Evolutionary conservation across 2,113 vertebrate species (phyloP).

Genomic region (Arothron firmamentum): DNA sequence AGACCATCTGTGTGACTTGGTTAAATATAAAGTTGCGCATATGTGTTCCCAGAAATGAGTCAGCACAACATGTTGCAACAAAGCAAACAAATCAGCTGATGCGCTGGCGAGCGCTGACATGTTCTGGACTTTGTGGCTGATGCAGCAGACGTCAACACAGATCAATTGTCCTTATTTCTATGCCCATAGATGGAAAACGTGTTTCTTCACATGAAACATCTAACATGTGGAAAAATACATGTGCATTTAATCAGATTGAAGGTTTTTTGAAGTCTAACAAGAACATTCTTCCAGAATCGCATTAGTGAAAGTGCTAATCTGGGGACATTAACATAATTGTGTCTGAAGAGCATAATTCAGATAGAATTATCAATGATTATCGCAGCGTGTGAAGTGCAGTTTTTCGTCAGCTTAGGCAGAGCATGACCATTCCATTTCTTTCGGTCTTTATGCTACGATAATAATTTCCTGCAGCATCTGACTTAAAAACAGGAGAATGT

Average conservation of each 20-base stretch:
- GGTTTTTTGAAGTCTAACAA: neutral
- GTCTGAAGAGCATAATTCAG: neutral
- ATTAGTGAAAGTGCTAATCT: too few species aligned
- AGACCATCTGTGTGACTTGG: neutral
- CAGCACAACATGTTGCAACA: slow-evolving; percentile 54
- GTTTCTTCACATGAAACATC: too few species aligned
- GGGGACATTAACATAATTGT: too few species aligned
- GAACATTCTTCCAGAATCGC: too few species aligned
- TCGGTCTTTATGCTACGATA: neutral
- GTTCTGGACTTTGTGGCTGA: slow-evolving; percentile 24
- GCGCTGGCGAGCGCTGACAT: slow-evolving; percentile 5
- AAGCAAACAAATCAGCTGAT: slow-evolving; percentile 45
- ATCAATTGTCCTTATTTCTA: slow-evolving; percentile 22
- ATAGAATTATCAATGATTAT: neutral
- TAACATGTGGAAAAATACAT: too few species aligned
- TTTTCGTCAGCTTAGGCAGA: neutral
- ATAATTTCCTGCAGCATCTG: neutral
- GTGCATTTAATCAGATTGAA: too few species aligned
- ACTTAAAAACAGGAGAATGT: neutral
- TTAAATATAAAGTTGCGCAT: slow-evolving; percentile 3
- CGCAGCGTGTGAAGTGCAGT: neutral
- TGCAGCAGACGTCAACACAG: slow-evolving; percentile 11
- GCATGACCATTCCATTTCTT: neutral
- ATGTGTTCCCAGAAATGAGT: slow-evolving; percentile 27
- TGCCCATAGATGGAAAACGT: neutral